These are phyloP conservation scores for Drosophila antonietae DNA, from an alignment of 2,888 invertebrate genomes.

Conservation along the genomic window DNA sequence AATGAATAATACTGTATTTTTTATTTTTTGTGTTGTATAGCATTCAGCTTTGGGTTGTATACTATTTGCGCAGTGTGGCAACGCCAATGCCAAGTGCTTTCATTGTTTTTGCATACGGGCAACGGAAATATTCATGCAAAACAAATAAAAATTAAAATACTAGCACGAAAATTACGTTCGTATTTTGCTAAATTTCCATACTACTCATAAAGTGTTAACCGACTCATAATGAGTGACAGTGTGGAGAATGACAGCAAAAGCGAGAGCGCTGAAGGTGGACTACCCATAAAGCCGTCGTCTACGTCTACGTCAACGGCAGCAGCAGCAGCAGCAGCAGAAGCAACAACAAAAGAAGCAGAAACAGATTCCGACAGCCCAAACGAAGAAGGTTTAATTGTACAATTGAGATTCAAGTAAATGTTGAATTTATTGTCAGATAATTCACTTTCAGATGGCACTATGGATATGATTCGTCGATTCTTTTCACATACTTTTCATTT, in stretches of 20 bases:
- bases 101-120: slow-evolving; percentile 23
- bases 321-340: background rate
- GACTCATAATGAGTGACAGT: slow-evolving; percentile 40
- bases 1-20: background rate
- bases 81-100: slow-evolving; percentile 20
- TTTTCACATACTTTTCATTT: slow-evolving; percentile 88
- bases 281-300: slow-evolving; percentile 6
- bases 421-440: slow-evolving; percentile 9
- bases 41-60: slow-evolving; percentile 11
- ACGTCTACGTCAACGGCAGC: slow-evolving; percentile 1
- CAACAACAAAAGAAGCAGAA: slow-evolving; percentile 16
- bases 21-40: slow-evolving; percentile 5
- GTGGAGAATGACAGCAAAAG: slow-evolving; percentile 16
- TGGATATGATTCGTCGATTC: slow-evolving; percentile 88
- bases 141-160: slow-evolving; percentile 22
- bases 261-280: slow-evolving; percentile 3
- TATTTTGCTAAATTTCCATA: background rate
- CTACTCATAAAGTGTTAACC: background rate
- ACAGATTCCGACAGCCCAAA: slow-evolving; percentile 34
- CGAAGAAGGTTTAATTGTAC: slow-evolving; percentile 30
- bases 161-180: background rate
- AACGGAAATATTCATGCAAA: slow-evolving; percentile 20
- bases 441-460: slow-evolving; percentile 83
- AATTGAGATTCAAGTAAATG: slow-evolving; percentile 11
- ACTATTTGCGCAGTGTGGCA: slow-evolving; percentile 21